Evolutionary conservation across 2,888 invertebrate genomes (phyloP), one percentile per base, ranked within the genome.

Genomic region (Andrena chrysosceles): DNA sequence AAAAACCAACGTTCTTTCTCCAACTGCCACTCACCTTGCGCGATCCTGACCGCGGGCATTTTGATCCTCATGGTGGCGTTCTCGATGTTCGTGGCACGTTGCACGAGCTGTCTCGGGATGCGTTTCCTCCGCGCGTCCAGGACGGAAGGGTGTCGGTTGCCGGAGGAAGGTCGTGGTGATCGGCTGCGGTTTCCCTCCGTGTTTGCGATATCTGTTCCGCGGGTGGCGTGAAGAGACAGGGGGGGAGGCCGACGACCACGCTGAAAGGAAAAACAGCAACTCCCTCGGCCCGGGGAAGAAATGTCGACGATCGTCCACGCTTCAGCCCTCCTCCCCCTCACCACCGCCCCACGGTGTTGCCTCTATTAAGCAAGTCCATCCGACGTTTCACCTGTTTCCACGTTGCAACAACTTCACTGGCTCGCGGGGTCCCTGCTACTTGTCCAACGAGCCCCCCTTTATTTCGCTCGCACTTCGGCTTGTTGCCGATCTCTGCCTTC

Each of bases 41-140:
- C 98, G 96, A 98, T 98, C 96, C 98, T 97, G 95, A 98, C 98
- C 95, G 98, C 98, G 95, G 98, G 98, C 98, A 98, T 98, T 96
- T 98, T 98, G 96, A 98, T 98, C 97, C 98, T 97, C 98, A 98
- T 98, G 96, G 97, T 98, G 97, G 88, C 92, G 90, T 82, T 80
- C 76, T 86, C 84, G 86, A 83, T 90, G 62, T 84, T 84, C 75
- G 80, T 42, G 82, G 72, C 82, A 67, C 75, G 77, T 79, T 59
- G 76, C 87, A 88, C 89, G 80, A 63, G 56, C 70, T 82, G 56
- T 85, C 62, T 81, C 56, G 70, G 62, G 76, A 66, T 29, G 54
- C 48, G 52, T 71, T 56, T 76, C 71, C 76, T 72, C 68, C 63
- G 79, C 29, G 20, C 42, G 80, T 72, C 83, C 82, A 80, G 88